These are phyloP conservation scores for Thalassophryne amazonica DNA, from an alignment of 2,797 vertebrate genomes.

Conservation along the genomic window DNA sequence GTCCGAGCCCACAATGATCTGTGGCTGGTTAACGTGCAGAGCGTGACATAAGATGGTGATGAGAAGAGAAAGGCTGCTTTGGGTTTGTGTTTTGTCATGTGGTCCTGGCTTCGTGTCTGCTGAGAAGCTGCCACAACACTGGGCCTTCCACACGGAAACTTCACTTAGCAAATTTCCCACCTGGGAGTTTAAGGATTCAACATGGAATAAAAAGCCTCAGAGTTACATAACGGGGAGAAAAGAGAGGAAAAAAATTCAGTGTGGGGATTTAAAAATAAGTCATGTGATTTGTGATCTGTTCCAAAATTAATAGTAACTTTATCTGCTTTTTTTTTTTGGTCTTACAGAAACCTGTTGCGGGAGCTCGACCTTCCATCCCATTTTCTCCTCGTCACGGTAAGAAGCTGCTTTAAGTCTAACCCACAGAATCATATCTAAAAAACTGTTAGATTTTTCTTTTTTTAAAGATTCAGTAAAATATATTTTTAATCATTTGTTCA, in stretches of 20 bases:
- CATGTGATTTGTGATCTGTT: background rate
- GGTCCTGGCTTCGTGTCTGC: slow-evolving; percentile 18
- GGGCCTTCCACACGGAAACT: slow-evolving; percentile 24
- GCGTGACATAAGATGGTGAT: slow-evolving; percentile 23
- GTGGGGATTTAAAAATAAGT: background rate
- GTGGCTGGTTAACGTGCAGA: slow-evolving; percentile 42
- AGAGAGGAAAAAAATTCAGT: background rate
- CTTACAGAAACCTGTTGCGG: slow-evolving; percentile 56
- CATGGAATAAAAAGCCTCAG: background rate
- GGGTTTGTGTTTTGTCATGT: slow-evolving; percentile 35
- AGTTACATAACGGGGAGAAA: slow-evolving; percentile 2
- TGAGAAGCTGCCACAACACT: slow-evolving; percentile 29
- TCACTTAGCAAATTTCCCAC: slow-evolving; percentile 26
- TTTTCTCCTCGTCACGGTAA: slow-evolving; percentile 61
- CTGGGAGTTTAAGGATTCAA: slow-evolving; percentile 9
- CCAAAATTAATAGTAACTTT: slow-evolving; percentile 4
- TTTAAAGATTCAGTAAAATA: no score
- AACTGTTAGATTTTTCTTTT: slow-evolving; percentile 17
- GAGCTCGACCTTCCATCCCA: slow-evolving; percentile 24
- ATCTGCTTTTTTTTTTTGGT: slow-evolving; percentile 22
- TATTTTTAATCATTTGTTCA: no score
- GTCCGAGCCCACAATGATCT: slow-evolving; percentile 41
- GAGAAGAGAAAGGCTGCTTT: slow-evolving; percentile 34
- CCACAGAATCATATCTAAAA: slow-evolving; percentile 25
- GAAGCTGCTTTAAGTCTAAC: slow-evolving; percentile 27